Base-by-base conservation (phyloP, 2,888 invertebrate species). In the Pristionchus mayeri region DNA sequence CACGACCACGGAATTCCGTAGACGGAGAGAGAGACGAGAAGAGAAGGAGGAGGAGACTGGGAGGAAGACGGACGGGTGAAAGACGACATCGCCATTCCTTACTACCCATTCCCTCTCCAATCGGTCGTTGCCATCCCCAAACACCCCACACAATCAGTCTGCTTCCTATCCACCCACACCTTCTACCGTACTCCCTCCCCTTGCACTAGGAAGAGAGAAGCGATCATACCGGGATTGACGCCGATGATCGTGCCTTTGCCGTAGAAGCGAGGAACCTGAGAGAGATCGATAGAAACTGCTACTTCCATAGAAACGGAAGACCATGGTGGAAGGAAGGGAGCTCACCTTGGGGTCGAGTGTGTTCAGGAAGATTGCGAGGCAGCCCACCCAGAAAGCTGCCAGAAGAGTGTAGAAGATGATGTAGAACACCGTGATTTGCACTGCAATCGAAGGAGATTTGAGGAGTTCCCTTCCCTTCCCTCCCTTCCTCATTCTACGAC, bases 341-440 rank as follows among this genome's bases (percentile, higher is more conserved):
- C 40, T 21, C 44, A 71, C 95, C 93, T 95, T 95, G 89, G 94
- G 93, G 93, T 97, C 96, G 94, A 98, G 94, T 83, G 97, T 97
- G 94, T 96, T 96, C 94, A 96, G 96, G 95, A 99, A 98, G 93
- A 98, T 96, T 90, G 96, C 96, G 94, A 98, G 94, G 95, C 98
- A 95, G 88, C 96, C 96, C 88, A 96, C 95, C 94, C 98, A 98
- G 95, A 98, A 98, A 84, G 96, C 97, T 93, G 96, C 95, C 93
- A 98, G 95, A 92, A 95, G 95, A 89, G 96, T 95, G 94, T 98
- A 98, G 95, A 98, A 98, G 94, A 98, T 95, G 91, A 97, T 94
- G 95, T 98, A 99, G 95, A 98, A 98, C 90, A 98, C 94, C 91
- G 96, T 95, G 94, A 98, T 98, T 95, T 98, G 97, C 90, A 96